Base-by-base conservation (phyloP, 2,113 vertebrate genomes). In the Circaetus gallicus region DNA sequence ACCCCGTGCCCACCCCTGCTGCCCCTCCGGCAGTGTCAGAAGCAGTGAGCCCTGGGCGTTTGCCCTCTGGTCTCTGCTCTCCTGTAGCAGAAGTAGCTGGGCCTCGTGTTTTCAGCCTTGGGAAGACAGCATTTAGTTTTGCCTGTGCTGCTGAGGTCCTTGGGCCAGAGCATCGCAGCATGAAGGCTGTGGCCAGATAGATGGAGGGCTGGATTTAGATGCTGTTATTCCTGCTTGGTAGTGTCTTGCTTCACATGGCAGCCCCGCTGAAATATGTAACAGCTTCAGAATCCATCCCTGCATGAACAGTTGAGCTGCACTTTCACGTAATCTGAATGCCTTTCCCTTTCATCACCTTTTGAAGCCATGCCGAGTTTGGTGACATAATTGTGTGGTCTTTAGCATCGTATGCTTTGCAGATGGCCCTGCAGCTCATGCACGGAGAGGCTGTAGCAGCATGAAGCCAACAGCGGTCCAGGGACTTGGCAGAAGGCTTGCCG, bases 401-500 rank as follows among this genome's bases (percentile, higher is more conserved):
- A 72, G 72, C 18, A 6, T 0, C 1, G 5, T 53, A 79, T 85
- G 45, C 21, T 18, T 50, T 96, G 90, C 88, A 92, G 72, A 59
- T 81, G 58, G 61, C 65, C 72, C 34, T 0, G 1, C 53, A 47
- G 71, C 91, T 70, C 76, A 12, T 0, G 1, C 3, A 11, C 5
- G 6, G 26, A 15, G 83, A 42, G 38, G 63, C 70, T 86, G 29
- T 21, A 84, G 83, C 40, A 20, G 16, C 2, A 1, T 22, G 67
- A 62, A 42, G 53, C 62, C 0, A 2, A 5, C 6, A 8, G 66
- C 0, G 0, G 21, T 13, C 4, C 0, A 0, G 20, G 66, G 32
- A 11, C 42, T 70, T 74, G 74, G 81, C 84, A 21, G 6, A 67
- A 85, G 65, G 20, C 66, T 53, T 16, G 2, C 50, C 4, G 13